These are phyloP conservation scores for Melangyna quadrimaculata DNA, from an alignment of 2,888 invertebrate species.

Conservation along the genomic window DNA sequence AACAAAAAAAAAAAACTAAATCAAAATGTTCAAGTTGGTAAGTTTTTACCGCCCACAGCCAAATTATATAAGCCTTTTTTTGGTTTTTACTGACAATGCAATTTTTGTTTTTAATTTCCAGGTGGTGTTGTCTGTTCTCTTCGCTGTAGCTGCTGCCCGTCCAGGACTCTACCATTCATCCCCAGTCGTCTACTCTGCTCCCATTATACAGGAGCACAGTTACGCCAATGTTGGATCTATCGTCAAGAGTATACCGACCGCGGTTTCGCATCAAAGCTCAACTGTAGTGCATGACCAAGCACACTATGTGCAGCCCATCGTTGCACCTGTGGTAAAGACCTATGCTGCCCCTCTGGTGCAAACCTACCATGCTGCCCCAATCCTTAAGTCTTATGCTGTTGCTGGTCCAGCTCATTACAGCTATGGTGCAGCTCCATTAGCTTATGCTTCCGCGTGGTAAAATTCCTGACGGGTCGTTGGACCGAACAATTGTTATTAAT, in stretches of 20 bases:
- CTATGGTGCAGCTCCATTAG: constrained; percentile 49
- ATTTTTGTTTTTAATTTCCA: constrained; percentile 29
- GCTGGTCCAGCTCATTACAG: constrained; percentile 58
- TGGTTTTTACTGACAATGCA: background rate
- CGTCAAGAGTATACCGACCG: constrained; percentile 81
- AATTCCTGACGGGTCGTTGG: constrained; percentile 31
- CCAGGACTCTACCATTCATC: constrained; percentile 72
- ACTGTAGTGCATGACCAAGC: constrained; percentile 81
- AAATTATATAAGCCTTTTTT: background rate
- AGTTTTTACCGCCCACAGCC: constrained; percentile 72
- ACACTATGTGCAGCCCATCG: constrained; percentile 76
- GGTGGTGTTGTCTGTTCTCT: constrained; percentile 78
- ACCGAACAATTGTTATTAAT: constrained; percentile 14
- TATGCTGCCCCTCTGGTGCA: constrained; percentile 46
- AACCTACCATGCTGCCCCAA: constrained; percentile 49
- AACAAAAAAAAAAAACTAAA: constrained; percentile 8
- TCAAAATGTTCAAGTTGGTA: constrained; percentile 82
- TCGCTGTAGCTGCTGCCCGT: constrained; percentile 77
- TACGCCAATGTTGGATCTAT: constrained; percentile 76
- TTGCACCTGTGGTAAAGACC: constrained; percentile 75
- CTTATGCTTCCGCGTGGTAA: constrained; percentile 47
- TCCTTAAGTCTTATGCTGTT: constrained; percentile 61
- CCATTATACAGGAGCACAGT: constrained; percentile 77
- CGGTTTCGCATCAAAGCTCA: constrained; percentile 82
- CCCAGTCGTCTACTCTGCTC: constrained; percentile 75